Base-by-base conservation (phyloP, 2,797 vertebrate genomes). In the Danio choprae region DNA sequence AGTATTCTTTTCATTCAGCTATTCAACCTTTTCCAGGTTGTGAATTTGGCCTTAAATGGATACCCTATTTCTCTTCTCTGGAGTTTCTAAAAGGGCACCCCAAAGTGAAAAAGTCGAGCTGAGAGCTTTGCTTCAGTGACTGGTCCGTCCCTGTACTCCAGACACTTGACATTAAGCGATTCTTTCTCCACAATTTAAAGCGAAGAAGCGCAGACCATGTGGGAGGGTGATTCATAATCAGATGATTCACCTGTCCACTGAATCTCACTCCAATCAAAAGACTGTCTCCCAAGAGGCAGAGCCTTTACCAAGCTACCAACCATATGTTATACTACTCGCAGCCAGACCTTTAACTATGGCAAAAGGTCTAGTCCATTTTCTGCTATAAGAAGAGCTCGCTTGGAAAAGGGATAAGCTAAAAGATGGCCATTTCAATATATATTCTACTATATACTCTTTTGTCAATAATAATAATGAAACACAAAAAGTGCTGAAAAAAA, bases 51-150 rank as follows among this genome's bases (percentile, higher is more conserved):
- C 58, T 62, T 79, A 79, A 79, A 79, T 29, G 68, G 46, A 79
- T 53, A 40, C 68, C 67, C 16, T 44, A 71, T 71, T 63, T 63
- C 68, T 79, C 58, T 62, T 63, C 58, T 79, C 29, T 60, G 29
- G 44, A 59, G 65, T 78, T 70, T 78, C 22, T 68, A 60, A 79
- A 71, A 79, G 77, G 77, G 67, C 68, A 79, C 68, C 68, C 48
- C 77, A 71, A 79, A 71, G 75, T 77, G 64, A 70, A 50, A 41
- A 69, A 70, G 68, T 72, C 13, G 10, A 71, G 63, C 44, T 18
- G 46, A 72, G 67, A 53, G 67, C 46, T 3, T 6, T 43, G 46
- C 77, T 70, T 79, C 58, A 71, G 65, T 56, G 74, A 29, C 74
- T 44, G 46, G 44, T 59, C 36, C 4, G 5, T 72, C 68, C 67